Evolutionary conservation across 2,113 vertebrate genomes (phyloP).

Genomic region (Pachypanchax playfairii): DNA sequence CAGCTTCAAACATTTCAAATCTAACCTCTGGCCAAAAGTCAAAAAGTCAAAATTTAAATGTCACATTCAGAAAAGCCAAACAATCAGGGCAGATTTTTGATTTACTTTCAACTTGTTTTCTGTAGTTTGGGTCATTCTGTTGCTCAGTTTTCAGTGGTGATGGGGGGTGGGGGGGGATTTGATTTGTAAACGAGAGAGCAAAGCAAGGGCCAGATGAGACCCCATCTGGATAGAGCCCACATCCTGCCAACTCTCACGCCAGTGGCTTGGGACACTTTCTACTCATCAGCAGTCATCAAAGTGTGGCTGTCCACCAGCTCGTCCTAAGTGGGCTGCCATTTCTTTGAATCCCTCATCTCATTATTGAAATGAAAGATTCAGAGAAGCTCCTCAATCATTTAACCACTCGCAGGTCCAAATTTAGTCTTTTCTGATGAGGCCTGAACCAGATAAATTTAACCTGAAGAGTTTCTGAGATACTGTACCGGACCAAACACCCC

Average conservation of each 20-base stretch:
- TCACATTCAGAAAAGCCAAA: slow-evolving; percentile 57
- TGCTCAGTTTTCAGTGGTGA: slow-evolving; percentile 23
- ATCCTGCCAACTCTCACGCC: slow-evolving; percentile 71
- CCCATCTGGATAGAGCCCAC: slow-evolving; percentile 72
- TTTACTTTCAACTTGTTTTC: slow-evolving; percentile 55
- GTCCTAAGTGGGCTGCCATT: slow-evolving; percentile 55
- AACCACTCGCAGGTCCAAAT: slow-evolving; percentile 31
- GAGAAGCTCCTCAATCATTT: slow-evolving; percentile 56
- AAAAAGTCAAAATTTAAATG: slow-evolving; percentile 74
- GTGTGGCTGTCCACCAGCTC: slow-evolving; percentile 56
- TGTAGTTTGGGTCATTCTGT: slow-evolving; percentile 45
- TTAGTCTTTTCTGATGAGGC: slow-evolving; percentile 5
- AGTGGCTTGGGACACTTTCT: slow-evolving; percentile 45
- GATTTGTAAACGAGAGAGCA: slow-evolving; percentile 12
- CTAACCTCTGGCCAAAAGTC: slow-evolving; percentile 68
- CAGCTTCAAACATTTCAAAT: slow-evolving; percentile 62
- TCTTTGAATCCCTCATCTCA: slow-evolving; percentile 53
- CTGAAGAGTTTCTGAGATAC: background rate
- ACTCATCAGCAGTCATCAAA: slow-evolving; percentile 72
- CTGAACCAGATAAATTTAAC: slow-evolving; percentile 7
- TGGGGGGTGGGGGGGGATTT: too few species aligned
- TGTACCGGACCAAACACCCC: background rate
- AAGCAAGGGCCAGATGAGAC: slow-evolving; percentile 63
- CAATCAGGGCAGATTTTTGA: slow-evolving; percentile 57
- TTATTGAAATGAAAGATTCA: slow-evolving; percentile 53